phyloP scores from a whole-genome alignment of 2,113 vertebrate species.

The Agapornis roseicollis region DNA sequence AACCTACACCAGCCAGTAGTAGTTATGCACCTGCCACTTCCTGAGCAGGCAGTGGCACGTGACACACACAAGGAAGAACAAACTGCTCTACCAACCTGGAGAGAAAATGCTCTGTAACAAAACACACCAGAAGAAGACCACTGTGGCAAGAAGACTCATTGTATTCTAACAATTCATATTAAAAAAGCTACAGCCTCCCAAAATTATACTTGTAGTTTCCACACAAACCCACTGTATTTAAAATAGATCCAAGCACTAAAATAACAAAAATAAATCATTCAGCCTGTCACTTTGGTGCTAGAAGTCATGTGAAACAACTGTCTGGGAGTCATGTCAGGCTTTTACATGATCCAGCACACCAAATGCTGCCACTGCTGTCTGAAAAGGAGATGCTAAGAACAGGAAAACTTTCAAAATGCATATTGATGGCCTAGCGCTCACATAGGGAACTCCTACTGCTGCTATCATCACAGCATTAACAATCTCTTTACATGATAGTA shows the following conservation, averaged over 20 bases:
- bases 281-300: background rate
- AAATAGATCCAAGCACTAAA: background rate
- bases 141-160: background rate
- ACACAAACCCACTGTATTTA: background rate
- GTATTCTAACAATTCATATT: background rate
- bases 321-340: background rate
- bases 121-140: background rate
- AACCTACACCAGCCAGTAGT: background rate
- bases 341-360: background rate
- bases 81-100: background rate
- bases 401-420: background rate
- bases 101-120: background rate
- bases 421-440: background rate
- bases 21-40: background rate
- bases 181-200: background rate
- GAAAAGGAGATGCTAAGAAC: background rate
- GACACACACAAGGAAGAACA: background rate
- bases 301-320: background rate
- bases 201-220: background rate
- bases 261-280: background rate
- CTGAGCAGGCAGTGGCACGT: background rate
- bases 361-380: background rate
- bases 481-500: background rate
- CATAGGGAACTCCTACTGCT: background rate
- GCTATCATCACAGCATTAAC: background rate